Base-by-base conservation (phyloP, 1,140 invertebrate species). In the Pogonomyrmex barbatus region DNA sequence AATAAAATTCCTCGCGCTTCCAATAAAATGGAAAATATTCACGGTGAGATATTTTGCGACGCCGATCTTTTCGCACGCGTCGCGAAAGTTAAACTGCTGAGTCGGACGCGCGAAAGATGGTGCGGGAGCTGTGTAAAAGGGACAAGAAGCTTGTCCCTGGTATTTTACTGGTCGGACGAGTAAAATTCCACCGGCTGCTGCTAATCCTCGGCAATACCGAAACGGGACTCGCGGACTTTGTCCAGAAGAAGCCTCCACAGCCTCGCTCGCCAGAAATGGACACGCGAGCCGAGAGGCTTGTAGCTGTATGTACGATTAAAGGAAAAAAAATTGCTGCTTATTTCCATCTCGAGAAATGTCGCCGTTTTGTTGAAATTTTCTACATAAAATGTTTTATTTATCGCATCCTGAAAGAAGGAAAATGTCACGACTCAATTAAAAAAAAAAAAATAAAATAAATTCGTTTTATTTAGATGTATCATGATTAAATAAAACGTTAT, bases 181-280 rank as follows among this genome's bases (percentile, higher is more conserved):
- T 85, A 87, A 89, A 87, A 89, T 87, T 89, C 86, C 88, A 86
- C 54, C 33, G 81, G 30, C 42, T 77, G 60, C 17, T 47, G 75
- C 75, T 90, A 89, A 90, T 77, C 85, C 70, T 65, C 75, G 60
- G 30, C 30, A 85, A 87, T 85, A 79, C 81, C 85, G 63, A 87
- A 87, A 89, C 79, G 73, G 42, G 60, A 58, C 12, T 39, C 14
- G n/a, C 42, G 30, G 56, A 62, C 12, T 83, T 81, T 42, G 33
- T 2, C 17, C 62, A 42, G 30, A 60, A 76, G 33, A 76, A 84
- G n/a, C 56, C 24, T 24, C 24, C 62, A 30, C 12, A 30, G 65
- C 36, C 62, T 76, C 39, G n/a, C 33, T 70, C 36, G 47, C 36
- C 42, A 24, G 17, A 73, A 73, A 56, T 47, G 4, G 39, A 75